Evolutionary conservation across 2,797 vertebrate genomes (phyloP).

Genomic region (Capromys pilorides): DNA sequence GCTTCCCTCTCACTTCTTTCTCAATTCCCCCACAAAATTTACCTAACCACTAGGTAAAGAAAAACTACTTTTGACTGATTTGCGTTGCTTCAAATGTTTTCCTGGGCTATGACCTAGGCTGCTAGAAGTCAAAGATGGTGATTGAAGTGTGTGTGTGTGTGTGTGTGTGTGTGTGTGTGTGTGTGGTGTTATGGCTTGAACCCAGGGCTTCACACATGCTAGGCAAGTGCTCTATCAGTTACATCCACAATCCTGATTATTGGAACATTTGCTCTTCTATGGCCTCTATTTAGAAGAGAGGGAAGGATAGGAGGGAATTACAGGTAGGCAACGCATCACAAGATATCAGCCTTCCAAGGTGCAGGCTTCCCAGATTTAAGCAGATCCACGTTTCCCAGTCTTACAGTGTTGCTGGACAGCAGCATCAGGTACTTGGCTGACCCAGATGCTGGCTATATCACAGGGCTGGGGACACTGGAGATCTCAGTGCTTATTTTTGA

Average conservation of each 20-base stretch:
- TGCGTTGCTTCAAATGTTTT: no score
- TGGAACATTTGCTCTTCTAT: not conserved
- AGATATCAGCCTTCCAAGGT: not conserved
- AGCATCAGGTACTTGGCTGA: not conserved
- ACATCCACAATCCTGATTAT: not conserved
- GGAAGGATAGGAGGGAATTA: not conserved
- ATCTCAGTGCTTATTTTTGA: not conserved
- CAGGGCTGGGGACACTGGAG: not conserved
- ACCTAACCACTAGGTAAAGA: no score
- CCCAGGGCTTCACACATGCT: not conserved
- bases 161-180: not conserved
- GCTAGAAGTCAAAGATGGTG: not conserved
- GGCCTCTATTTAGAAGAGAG: accelerated
- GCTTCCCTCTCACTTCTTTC: no score
- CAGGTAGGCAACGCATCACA: not conserved
- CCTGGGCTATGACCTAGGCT: not conserved
- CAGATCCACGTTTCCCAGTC: not conserved
- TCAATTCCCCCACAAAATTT: no score
- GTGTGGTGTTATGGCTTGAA: not conserved
- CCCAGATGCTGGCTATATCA: not conserved
- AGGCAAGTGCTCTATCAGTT: not conserved
- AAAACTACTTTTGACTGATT: no score
- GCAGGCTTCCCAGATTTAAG: not conserved
- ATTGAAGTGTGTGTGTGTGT: not conserved
- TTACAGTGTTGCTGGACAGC: not conserved